Evolutionary conservation across 2,113 vertebrate genomes (phyloP).

Genomic region (Sphyrna mokarran): DNA sequence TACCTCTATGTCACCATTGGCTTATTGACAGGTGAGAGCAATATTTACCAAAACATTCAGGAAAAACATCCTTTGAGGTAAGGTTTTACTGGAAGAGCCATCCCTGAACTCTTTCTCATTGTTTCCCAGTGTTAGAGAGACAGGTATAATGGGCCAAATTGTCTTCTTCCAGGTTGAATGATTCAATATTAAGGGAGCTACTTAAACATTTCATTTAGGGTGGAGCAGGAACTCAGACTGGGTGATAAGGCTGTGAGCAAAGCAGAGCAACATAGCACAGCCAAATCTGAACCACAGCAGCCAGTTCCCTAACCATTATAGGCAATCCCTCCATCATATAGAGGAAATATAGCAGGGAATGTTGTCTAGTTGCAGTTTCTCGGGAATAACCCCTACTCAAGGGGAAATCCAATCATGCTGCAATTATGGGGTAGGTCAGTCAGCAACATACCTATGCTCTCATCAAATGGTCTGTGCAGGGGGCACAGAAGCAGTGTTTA

Average conservation of each 20-base stretch:
- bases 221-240: background rate
- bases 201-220: background rate
- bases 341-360: background rate
- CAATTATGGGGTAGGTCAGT: background rate
- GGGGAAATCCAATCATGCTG: background rate
- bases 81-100: background rate
- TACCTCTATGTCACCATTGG: slow-evolving; percentile 33
- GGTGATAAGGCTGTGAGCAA: background rate
- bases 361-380: background rate
- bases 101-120: background rate
- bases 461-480: background rate
- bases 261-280: background rate
- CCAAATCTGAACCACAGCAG: background rate
- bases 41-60: background rate
- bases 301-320: background rate
- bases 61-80: background rate
- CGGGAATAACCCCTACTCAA: background rate
- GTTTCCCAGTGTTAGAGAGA: background rate
- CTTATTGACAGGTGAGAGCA: slow-evolving; percentile 22
- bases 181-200: background rate
- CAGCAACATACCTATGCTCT: background rate
- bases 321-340: background rate
- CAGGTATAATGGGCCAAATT: background rate
- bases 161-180: background rate
- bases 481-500: background rate